A percentile compares a stretch with the other conserved stretches of the same genome.
phyloP scores from a whole-genome alignment of 64 coral and sea anemone species.

The Exaiptasia diaphana region DNA sequence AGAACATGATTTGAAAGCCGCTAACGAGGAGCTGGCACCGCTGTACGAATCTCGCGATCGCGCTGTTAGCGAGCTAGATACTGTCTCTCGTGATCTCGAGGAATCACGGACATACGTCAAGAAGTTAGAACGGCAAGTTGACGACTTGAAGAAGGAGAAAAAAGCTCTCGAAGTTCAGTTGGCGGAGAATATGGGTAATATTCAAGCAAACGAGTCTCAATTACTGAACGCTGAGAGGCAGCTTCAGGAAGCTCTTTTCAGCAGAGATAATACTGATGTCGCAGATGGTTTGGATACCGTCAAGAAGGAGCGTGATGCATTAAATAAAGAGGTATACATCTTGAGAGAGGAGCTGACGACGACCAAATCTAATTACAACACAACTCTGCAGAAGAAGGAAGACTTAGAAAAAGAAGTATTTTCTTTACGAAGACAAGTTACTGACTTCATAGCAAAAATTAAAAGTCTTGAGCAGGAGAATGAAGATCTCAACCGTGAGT shows the following conservation, averaged over 20 bases:
- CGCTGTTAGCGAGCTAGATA: slow-evolving; percentile 39
- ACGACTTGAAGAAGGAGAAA: slow-evolving; percentile 70
- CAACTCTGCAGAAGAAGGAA: slow-evolving; percentile 61
- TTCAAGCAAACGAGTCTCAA: slow-evolving; percentile 66
- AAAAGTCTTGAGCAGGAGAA: slow-evolving; percentile 83
- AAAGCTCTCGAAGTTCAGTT: slow-evolving; percentile 73
- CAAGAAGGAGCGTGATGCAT: slow-evolving; percentile 65
- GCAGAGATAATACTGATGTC: slow-evolving; percentile 68
- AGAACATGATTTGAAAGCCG: slow-evolving; percentile 68
- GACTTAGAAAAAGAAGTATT: slow-evolving; percentile 85
- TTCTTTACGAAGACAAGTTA: slow-evolving; percentile 50
- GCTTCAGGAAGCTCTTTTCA: slow-evolving; percentile 72
- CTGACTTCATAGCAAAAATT: slow-evolving; percentile 67
- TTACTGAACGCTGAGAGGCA: slow-evolving; percentile 83
- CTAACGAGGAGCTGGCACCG: slow-evolving; percentile 57
- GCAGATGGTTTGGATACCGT: slow-evolving; percentile 36
- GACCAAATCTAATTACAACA: slow-evolving; percentile 48
- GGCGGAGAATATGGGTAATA: slow-evolving; percentile 57
- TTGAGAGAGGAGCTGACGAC: slow-evolving; percentile 59
- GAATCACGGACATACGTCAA: slow-evolving; percentile 40
- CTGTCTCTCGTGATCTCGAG: slow-evolving; percentile 32
- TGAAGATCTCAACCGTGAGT: slow-evolving; percentile 86
- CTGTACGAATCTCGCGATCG: slow-evolving; percentile 69
- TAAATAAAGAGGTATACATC: slow-evolving; percentile 60
- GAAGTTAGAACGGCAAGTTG: slow-evolving; percentile 62